These are phyloP conservation scores for Isaurus tuberculatus DNA, from an alignment of 92 coral and sea anemone genomes.

Conservation along the genomic window DNA sequence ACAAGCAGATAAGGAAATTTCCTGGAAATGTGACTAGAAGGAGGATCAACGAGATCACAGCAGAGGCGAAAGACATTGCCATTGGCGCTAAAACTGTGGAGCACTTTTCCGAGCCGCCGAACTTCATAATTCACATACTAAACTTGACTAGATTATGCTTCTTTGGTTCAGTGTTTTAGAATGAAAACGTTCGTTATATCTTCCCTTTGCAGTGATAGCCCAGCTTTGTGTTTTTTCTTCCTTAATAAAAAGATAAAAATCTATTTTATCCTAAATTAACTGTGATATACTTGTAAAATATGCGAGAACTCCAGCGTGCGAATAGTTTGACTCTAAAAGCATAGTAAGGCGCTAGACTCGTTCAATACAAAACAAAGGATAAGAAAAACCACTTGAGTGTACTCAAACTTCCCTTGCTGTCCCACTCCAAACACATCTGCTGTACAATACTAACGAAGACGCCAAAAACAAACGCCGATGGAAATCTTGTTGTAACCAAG, in stretches of 20 bases:
- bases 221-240: neutral
- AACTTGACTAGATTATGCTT: neutral
- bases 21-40: constrained; percentile 68
- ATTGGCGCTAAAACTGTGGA: constrained; percentile 59
- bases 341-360: too few relatives aligned
- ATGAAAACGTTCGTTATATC: neutral
- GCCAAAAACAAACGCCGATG: too few relatives aligned
- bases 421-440: too few relatives aligned
- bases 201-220: neutral
- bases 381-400: too few relatives aligned
- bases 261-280: too few relatives aligned
- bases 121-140: constrained; percentile 44
- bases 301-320: too few relatives aligned
- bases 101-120: constrained; percentile 72
- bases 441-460: too few relatives aligned
- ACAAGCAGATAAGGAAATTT: constrained; percentile 76
- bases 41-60: constrained; percentile 66
- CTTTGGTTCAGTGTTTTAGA: neutral
- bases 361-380: too few relatives aligned
- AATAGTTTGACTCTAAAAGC: too few relatives aligned
- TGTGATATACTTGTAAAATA: too few relatives aligned
- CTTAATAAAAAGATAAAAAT: neutral
- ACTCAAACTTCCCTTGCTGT: too few relatives aligned
- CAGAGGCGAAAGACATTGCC: constrained; percentile 66
- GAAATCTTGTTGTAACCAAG: too few relatives aligned